These are phyloP conservation scores for Tetragonisca angustula DNA, from an alignment of 2,888 invertebrate genomes.

Conservation along the genomic window DNA sequence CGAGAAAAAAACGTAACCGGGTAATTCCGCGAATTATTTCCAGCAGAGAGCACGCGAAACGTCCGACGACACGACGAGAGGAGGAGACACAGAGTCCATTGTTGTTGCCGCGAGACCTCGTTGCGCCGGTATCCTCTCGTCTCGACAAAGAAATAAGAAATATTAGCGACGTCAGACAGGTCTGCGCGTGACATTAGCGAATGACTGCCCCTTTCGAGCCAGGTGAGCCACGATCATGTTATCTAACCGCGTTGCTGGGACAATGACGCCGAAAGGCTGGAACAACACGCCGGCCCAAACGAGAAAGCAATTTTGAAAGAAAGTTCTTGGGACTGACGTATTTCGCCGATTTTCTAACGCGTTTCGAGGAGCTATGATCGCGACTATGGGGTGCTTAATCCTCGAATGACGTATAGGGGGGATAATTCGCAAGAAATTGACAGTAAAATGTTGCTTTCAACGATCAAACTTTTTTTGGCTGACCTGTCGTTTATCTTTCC, in stretches of 20 bases:
- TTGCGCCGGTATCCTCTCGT: slow-evolving; percentile 27
- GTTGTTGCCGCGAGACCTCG: slow-evolving; percentile 25
- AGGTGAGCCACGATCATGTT: neutral
- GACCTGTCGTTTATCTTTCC: too few relatives aligned
- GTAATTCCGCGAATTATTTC: slow-evolving; percentile 57
- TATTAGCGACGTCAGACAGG: slow-evolving; percentile 19
- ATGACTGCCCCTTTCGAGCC: slow-evolving; percentile 25
- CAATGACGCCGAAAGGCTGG: neutral
- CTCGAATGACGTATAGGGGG: too few relatives aligned
- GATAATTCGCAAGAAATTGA: too few relatives aligned
- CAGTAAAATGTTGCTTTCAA: too few relatives aligned
- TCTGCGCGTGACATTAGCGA: slow-evolving; percentile 52
- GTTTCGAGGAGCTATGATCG: slow-evolving; percentile 2
- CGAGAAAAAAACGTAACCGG: slow-evolving; percentile 44
- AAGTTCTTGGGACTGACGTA: neutral
- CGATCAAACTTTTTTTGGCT: too few relatives aligned
- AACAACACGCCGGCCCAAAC: too few relatives aligned
- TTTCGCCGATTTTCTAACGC: slow-evolving; percentile 30
- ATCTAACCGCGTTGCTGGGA: neutral
- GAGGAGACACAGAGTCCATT: slow-evolving; percentile 20
- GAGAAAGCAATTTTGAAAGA: neutral
- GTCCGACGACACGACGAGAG: neutral
- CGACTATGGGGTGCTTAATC: too few relatives aligned
- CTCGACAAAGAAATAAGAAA: slow-evolving; percentile 39
- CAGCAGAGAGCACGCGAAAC: slow-evolving; percentile 9